Evolutionary conservation across 1,140 invertebrate species (phyloP), one percentile per base, ranked within the genome.

Genomic region (Limonius californicus): DNA sequence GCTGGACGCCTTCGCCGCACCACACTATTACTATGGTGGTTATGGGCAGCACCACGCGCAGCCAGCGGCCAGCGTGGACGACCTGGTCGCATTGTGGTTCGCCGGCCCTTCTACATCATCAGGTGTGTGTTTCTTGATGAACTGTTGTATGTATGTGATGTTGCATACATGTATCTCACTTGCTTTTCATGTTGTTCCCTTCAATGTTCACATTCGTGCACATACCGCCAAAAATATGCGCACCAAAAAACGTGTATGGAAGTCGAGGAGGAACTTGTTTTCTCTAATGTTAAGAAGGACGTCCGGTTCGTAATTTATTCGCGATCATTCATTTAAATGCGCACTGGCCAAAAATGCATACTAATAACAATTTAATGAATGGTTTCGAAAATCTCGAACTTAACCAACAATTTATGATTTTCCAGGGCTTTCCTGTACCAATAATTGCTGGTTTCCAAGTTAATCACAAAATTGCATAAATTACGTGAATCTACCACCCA

Each of bases 31-130:
- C 57, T 78, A 79, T 75, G 78, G 71, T 74, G 77, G 73, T 58
- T 75, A 70, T 75, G 78, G 75, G 57, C 72, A 74, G 64, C 77
- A 74, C 63, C 76, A 75, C 54, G 74, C 78, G 50, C 58, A 67
- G 27, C 60, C 64, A 12, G 39, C 67, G 11, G 54, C 63, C 11
- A 74, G 69, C 58, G 74, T 76, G 45, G 80, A 82, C 68, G 80
- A 82, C 68, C 71, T 82, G 59, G 79, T 82, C 57, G 79, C 80
- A 65, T 74, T 82, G 69, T 82, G 80, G 80, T 80, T 82, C 71
- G 75, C 79, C 64, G 77, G 77, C 70, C 77, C 79, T 23, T 61
- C 66, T 72, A 57, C 54, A 23, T 73, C 78, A 45, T 68, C 79
- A 77, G 79, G 80, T 74, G 55, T 74, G 55, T 63, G 63, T 65